Conservation (phyloP, 2,797 vertebrate species). For the Pampus argenteus region DNA sequence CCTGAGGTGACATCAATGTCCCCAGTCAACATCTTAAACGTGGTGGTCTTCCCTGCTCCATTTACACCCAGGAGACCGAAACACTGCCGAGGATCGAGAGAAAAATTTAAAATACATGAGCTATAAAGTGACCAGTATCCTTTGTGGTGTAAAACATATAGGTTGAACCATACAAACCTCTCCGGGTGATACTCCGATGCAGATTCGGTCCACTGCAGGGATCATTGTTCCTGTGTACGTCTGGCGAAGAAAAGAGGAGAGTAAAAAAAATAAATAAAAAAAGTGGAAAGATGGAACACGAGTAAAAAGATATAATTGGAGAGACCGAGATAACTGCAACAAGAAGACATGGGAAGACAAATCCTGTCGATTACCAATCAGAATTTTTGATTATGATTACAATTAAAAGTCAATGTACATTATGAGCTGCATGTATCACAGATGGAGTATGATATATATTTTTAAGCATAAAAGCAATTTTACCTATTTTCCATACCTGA, state of each 20-base stretch:
- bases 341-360: too few species aligned
- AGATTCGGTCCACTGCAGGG: conserved; percentile 93
- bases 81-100: conserved; percentile 83
- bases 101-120: neutral
- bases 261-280: neutral
- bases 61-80: conserved; percentile 97
- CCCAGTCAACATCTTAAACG: conserved; percentile 96
- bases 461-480: neutral
- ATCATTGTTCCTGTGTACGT: conserved; percentile 85
- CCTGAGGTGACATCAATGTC: conserved; percentile 92
- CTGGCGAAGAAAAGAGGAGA: conserved; percentile 69
- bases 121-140: neutral
- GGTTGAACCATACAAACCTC: conserved; percentile 83
- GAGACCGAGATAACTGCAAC: too few species aligned
- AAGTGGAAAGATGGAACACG: neutral
- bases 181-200: conserved; percentile 91
- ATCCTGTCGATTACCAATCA: neutral
- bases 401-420: neutral
- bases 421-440: too few species aligned
- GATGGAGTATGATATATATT: too few species aligned
- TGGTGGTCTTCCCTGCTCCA: conserved; percentile 96
- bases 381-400: neutral
- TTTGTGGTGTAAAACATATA: neutral
- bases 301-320: too few species aligned
- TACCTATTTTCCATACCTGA: neutral